phyloP scores from a whole-genome alignment of 2,797 vertebrate genomes.

The Acropternis orthonyx region DNA sequence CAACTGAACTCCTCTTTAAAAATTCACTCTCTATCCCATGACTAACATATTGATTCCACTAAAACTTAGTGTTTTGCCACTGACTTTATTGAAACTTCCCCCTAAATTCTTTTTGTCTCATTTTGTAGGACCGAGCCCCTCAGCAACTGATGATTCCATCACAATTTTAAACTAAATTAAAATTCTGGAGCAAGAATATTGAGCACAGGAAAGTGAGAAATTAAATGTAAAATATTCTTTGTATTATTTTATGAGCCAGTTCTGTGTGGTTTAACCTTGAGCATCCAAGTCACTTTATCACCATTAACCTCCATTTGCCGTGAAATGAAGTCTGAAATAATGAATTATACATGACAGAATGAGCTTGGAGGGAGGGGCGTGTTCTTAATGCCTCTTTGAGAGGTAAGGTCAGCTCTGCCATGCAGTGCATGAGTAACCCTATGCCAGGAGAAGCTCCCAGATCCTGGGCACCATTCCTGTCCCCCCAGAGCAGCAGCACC shows the following conservation, averaged over 20 bases:
- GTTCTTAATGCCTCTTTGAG: not conserved
- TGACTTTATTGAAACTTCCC: not conserved
- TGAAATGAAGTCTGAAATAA: not conserved
- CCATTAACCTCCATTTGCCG: not conserved
- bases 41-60: not conserved
- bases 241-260: not conserved
- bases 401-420: not conserved
- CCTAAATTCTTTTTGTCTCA: not conserved
- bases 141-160: not conserved
- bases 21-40: not conserved
- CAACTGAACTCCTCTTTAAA: not conserved
- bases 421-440: rapidly evolving
- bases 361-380: not conserved
- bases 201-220: not conserved
- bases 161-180: not conserved
- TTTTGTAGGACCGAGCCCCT: not conserved
- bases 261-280: not conserved
- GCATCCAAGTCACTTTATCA: not conserved
- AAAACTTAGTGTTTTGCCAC: not conserved
- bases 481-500: not conserved
- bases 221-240: not conserved
- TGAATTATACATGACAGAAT: rapidly evolving
- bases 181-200: not conserved
- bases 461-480: not conserved
- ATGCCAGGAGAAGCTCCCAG: not conserved